A percentile compares a stretch with the other conserved stretches of the same genome.
Evolutionary conservation across 2,888 invertebrate genomes (phyloP).

Genomic region (Lasioglossum morio): DNA sequence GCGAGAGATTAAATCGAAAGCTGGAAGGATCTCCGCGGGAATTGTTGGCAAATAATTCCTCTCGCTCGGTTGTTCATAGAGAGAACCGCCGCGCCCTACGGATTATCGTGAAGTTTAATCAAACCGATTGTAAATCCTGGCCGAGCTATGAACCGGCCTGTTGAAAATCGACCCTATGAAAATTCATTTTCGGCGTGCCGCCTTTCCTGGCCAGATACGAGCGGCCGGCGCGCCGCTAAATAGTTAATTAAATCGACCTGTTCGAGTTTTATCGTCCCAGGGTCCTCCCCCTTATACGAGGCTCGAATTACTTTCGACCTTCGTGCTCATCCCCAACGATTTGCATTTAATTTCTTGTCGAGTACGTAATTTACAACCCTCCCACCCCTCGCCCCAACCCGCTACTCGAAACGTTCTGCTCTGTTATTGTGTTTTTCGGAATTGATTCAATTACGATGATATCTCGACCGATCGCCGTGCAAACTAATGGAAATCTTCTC

Average conservation of each 20-base stretch:
- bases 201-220: not conserved
- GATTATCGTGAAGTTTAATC: conserved; percentile 67
- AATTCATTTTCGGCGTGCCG: conserved; percentile 30
- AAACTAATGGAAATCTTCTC: too few species aligned
- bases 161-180: conserved; percentile 42
- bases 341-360: conserved; percentile 42
- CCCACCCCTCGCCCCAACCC: not conserved
- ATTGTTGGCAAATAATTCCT: conserved; percentile 65
- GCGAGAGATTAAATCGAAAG: conserved; percentile 48
- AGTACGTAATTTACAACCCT: conserved; percentile 9
- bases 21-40: conserved; percentile 36
- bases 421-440: conserved; percentile 15
- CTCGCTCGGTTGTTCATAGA: not conserved
- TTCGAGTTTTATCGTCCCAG: conserved; percentile 21
- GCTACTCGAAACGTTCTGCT: not conserved
- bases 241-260: conserved; percentile 55
- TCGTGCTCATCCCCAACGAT: not conserved
- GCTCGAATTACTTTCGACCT: conserved; percentile 13
- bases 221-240: not conserved
- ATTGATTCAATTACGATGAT: not conserved
- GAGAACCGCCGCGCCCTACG: not conserved
- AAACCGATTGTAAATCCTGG: conserved; percentile 55
- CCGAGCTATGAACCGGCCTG: not conserved
- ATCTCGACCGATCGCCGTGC: too few species aligned
- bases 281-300: not conserved